These are phyloP conservation scores for Aricia agestis DNA, from an alignment of 1,140 invertebrate species.

Conservation along the genomic window DNA sequence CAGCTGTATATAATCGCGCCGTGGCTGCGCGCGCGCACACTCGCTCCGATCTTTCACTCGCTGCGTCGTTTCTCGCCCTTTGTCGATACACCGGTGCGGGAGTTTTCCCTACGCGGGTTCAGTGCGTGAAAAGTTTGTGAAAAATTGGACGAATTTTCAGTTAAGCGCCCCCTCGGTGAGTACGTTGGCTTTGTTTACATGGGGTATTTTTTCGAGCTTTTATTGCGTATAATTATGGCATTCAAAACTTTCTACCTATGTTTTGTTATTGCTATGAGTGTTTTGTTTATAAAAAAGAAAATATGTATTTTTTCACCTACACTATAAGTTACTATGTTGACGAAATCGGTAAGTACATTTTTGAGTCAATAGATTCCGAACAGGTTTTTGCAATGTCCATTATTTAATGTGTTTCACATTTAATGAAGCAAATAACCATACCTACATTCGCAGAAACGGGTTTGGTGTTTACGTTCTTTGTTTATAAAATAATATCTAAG, in stretches of 20 bases:
- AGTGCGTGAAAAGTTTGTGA: conserved; percentile 41
- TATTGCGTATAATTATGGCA: too few species aligned
- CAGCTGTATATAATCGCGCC: conserved; percentile 54
- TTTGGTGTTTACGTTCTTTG: conserved; percentile 12
- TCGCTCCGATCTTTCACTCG: conserved; percentile 46
- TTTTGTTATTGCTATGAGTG: neutral
- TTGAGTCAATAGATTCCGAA: neutral
- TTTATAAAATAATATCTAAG: conserved; percentile 11
- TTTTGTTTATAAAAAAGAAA: neutral
- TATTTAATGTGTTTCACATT: conserved; percentile 16
- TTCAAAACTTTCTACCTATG: too few species aligned
- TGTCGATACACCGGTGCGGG: conserved; percentile 50
- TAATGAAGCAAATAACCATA: conserved; percentile 14
- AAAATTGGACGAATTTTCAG: conserved; percentile 29
- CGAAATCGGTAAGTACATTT: conserved; percentile 14
- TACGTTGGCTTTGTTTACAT: too few species aligned
- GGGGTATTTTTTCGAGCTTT: too few species aligned
- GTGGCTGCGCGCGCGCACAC: conserved; percentile 62
- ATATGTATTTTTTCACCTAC: neutral
- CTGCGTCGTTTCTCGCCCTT: conserved; percentile 54
- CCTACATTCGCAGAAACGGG: conserved; percentile 13
- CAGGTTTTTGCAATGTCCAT: conserved; percentile 4
- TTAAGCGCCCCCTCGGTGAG: too few species aligned
- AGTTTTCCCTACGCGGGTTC: conserved; percentile 56
- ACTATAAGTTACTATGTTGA: neutral